Conservation (phyloP, 2,113 vertebrate genomes). For the Mormyrus iriodes region DNA sequence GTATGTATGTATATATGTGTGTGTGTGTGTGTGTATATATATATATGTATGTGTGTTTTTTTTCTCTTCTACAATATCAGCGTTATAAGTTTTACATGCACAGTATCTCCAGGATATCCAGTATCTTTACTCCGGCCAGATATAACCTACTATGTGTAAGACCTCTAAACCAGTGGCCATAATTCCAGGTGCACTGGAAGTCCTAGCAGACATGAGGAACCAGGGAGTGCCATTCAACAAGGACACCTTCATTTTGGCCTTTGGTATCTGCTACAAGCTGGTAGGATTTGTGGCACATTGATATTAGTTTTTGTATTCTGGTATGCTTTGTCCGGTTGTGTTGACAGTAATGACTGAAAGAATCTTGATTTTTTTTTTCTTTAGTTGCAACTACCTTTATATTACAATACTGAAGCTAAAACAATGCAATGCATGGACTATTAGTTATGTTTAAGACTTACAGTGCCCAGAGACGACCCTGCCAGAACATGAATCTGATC, state of each 20-base stretch:
- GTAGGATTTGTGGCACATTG: constrained; percentile 50
- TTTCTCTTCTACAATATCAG: too few relatives aligned
- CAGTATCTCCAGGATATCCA: neutral
- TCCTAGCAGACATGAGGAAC: constrained; percentile 76
- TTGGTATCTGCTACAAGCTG: constrained; percentile 82
- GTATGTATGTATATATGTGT: too few relatives aligned
- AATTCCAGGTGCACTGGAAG: constrained; percentile 69
- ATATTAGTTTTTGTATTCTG: neutral
- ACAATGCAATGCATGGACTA: neutral
- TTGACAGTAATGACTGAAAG: neutral
- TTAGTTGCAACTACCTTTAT: neutral
- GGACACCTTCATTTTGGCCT: constrained; percentile 73
- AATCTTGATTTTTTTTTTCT: neutral
- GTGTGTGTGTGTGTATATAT: too few relatives aligned
- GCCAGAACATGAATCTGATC: neutral
- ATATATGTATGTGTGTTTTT: too few relatives aligned
- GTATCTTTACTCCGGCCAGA: neutral
- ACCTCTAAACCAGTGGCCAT: neutral
- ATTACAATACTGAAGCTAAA: neutral
- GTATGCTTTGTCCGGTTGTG: neutral
- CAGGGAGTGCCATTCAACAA: constrained; percentile 69
- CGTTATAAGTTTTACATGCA: neutral
- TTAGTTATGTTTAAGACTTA: neutral
- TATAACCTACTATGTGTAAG: neutral
- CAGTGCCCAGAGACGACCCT: neutral